Base-by-base conservation (phyloP, 2,113 vertebrate species). In the Chiloscyllium plagiosum region DNA sequence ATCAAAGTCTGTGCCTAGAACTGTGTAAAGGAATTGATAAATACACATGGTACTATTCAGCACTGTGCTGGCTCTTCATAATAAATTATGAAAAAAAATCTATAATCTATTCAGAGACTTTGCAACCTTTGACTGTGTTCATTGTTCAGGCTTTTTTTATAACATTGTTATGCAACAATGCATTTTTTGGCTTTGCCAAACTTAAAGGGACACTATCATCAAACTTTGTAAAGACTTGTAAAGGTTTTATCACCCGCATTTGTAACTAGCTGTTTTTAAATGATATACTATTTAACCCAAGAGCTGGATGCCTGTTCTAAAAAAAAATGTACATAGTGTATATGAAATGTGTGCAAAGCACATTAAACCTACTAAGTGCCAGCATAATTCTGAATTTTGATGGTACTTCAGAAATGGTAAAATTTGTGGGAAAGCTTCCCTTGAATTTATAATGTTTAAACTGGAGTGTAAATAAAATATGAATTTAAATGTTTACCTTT, bases 391-490 rank as follows among this genome's bases (percentile, higher is more conserved):
- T 95, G 24, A 72, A 95, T 95, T 95, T 68, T 95, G 37, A 52
- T 50, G 37, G 94, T 95, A 95, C 69, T 26, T 47, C 26, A 50
- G 50, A 50, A 37, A 95, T 47, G 94, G 72, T 95, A 95, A 95
- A 47, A 13, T 95, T 76, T 95, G 47, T 95, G 94, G 20, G 50
- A 33, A 95, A 70, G 69, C 89, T 93, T 66, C 10, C 56, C 37
- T 94, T 50, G 93, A 95, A 95, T 95, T 95, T 95, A 13, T 93
- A 66, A 66, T 95, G 94, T 95, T 95, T 95, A 72, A 95, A 95
- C 47, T 52, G 22, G 24, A 72, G 68, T 72, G 69, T 70, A 72
- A 95, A 95, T 95, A 95, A 95, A 95, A 52, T 72, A 72, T 95
- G 68, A 95, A 95, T 95, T 95, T 95, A 72, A 95, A 72, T 72